Evolutionary conservation across 2,888 invertebrate genomes (phyloP).

Genomic region (Cecidostiba fungosa): DNA sequence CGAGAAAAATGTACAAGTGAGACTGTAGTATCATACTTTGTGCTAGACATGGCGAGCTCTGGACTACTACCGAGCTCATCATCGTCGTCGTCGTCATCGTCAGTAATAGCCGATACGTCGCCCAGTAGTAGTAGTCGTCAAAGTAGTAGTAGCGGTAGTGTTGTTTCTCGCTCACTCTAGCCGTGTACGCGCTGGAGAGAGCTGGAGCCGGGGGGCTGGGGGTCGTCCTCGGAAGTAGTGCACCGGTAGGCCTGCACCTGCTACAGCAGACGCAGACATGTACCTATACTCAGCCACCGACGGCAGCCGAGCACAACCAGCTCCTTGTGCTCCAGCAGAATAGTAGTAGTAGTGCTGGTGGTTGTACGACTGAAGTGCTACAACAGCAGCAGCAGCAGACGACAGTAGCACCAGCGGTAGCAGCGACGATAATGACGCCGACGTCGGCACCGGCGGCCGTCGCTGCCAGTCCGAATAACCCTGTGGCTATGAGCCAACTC

Average conservation of each 20-base stretch:
- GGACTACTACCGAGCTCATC: not conserved
- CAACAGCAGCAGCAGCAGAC: conserved; percentile 65
- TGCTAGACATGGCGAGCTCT: not conserved
- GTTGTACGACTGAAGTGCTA: conserved; percentile 12
- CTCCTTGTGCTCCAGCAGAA: conserved; percentile 66
- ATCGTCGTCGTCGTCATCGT: too few species aligned
- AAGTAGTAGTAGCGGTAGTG: not conserved
- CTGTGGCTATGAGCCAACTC: conserved; percentile 90
- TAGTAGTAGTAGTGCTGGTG: conserved; percentile 65
- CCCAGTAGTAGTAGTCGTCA: not conserved
- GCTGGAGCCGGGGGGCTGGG: conserved; percentile 78
- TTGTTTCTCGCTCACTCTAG: conserved; percentile 51
- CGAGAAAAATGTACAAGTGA: not conserved
- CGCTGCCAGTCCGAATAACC: conserved; percentile 76
- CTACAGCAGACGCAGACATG: conserved; percentile 63
- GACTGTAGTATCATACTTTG: not conserved
- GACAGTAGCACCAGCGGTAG: not conserved
- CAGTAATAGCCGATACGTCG: not conserved
- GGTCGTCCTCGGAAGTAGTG: conserved; percentile 77
- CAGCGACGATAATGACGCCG: conserved; percentile 72
- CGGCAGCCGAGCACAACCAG: conserved; percentile 56
- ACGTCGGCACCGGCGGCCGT: conserved; percentile 76
- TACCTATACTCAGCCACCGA: conserved; percentile 2
- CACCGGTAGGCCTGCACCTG: conserved; percentile 58
- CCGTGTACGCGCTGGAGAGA: conserved; percentile 79